phyloP scores from a whole-genome alignment of 1,140 invertebrate species.

The Leptinotarsa defecta region DNA sequence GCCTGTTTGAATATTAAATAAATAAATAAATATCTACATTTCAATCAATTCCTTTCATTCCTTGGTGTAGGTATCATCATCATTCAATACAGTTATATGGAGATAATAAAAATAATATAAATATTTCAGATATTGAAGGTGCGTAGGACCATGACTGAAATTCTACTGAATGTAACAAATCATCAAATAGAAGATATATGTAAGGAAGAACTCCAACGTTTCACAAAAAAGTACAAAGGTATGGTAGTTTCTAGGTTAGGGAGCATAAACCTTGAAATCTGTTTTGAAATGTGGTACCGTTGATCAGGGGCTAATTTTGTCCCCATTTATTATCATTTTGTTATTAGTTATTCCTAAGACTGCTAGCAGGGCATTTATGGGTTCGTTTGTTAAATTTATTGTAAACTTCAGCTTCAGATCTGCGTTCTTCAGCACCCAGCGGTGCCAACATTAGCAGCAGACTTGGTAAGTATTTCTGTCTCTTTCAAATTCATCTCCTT shows the following conservation, averaged over 20 bases:
- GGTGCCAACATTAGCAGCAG: slow-evolving; percentile 50
- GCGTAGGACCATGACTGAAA: slow-evolving; percentile 84
- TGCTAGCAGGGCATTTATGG: slow-evolving; percentile 47
- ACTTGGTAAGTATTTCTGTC: slow-evolving; percentile 49
- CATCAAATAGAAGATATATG: slow-evolving; percentile 83
- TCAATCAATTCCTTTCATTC: too few relatives aligned
- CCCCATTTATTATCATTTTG: neutral
- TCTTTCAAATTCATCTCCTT: neutral
- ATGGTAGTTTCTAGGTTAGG: slow-evolving; percentile 39
- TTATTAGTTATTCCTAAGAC: slow-evolving; percentile 36
- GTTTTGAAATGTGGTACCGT: neutral
- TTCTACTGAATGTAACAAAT: slow-evolving; percentile 90
- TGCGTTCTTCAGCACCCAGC: slow-evolving; percentile 50
- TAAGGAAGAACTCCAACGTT: slow-evolving; percentile 72
- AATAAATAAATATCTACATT: too few relatives aligned
- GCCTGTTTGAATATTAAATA: too few relatives aligned
- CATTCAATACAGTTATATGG: too few relatives aligned
- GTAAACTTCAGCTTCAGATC: slow-evolving; percentile 54
- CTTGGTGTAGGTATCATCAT: neutral
- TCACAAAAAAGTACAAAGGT: slow-evolving; percentile 54
- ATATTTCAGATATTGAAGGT: slow-evolving; percentile 82
- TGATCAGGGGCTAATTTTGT: too few relatives aligned
- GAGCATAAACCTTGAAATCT: neutral
- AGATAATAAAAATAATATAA: too few relatives aligned
- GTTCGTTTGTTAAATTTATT: slow-evolving; percentile 44